These are phyloP conservation scores for Lampris incognitus DNA, from an alignment of 2,113 vertebrate genomes.

Conservation along the genomic window DNA sequence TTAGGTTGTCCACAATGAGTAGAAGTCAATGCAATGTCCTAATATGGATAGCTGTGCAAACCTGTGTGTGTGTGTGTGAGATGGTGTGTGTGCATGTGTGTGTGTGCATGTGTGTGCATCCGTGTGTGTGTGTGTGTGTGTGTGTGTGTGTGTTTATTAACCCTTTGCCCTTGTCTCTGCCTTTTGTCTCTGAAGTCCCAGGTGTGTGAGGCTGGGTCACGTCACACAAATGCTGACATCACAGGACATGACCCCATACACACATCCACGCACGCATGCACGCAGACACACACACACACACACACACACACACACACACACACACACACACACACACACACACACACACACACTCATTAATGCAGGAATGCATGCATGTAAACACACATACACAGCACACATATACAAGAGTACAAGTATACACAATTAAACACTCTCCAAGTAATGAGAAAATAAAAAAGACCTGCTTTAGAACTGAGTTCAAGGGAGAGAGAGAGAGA, in stretches of 20 bases:
- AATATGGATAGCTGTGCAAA: neutral
- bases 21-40: too few species aligned
- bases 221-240: constrained; percentile 1
- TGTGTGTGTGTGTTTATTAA: constrained; percentile 67
- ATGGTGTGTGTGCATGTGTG: constrained; percentile 31
- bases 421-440: too few species aligned
- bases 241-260: too few species aligned
- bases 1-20: too few species aligned
- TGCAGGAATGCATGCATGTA: neutral
- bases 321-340: constrained; percentile 14
- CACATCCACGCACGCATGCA: constrained; percentile 18
- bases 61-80: neutral
- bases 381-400: too few species aligned
- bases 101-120: constrained; percentile 16
- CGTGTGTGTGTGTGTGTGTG: constrained; percentile 2
- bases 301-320: constrained; percentile 9
- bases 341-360: neutral
- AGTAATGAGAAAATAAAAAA: neutral
- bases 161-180: constrained; percentile 74
- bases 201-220: constrained; percentile 48
- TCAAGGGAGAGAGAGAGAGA: neutral
- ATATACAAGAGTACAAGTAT: too few species aligned
- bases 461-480: neutral
- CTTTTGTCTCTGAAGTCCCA: constrained; percentile 66
- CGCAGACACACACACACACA: constrained; percentile 46